Evolutionary conservation across 2,888 invertebrate genomes (phyloP), one percentile per base, ranked within the genome.

Genomic region (Hydroisotoma schaefferi): DNA sequence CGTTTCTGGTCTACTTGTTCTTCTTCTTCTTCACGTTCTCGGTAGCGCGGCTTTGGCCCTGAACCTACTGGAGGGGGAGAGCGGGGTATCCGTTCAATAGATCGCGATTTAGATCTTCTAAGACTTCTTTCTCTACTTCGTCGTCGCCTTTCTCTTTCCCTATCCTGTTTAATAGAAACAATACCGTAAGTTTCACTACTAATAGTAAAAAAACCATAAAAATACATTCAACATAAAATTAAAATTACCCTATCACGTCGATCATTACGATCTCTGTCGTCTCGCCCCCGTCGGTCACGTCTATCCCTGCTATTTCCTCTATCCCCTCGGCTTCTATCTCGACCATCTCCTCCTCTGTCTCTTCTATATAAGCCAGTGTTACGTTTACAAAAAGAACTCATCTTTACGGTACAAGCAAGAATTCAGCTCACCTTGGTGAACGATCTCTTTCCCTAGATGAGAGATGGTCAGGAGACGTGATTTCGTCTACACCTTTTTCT

Each of bases 1-100:
- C 93, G 87, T 76, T 94, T 90, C 74, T 89, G 85, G 75, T 97
- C 95, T 59, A 93, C 85, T 22, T 86, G 83, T 77, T 97, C 95
- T 74, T 97, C 95, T 76, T 94, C 94, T 70, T 93, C 84, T 79
- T 90, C 90, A 73, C 88, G 85, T 74, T 89, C 89, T 1, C 84
- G 81, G 57, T 70, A 72, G 20, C 69, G 46, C 4, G 70, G 68
- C 57, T 70, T 72, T 1, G 61, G 63, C 2, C 61, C 57, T 8
- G 23, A 3, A 2, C 37, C 29, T n/a, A 59, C 55, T 2, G 65
- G 63, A 12, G 87, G 80, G 63, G 87, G 79, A 75, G 89, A 88
- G 10, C 80, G 78, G 79, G 79, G 37, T 78, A 80, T 68, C 67
- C 70, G 57, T 49, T 70, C 65, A 38, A 69, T 52, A 15, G 69